A percentile compares a stretch with the other conserved stretches of the same genome.
Conservation (phyloP, 2,888 invertebrate species). For the Nephrotoma flavescens region DNA sequence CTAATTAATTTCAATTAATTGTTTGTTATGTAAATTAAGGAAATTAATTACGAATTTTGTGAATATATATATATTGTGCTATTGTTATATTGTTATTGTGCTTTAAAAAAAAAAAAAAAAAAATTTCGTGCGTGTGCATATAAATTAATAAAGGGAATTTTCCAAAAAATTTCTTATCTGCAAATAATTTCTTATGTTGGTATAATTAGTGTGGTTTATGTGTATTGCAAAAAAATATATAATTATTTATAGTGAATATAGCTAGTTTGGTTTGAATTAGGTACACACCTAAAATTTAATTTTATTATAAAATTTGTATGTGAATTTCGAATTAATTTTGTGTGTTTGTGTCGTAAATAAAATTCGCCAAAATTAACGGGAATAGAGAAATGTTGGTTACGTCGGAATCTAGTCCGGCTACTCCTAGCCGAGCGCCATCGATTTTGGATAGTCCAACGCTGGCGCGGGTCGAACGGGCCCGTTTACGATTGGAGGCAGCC, state of each 20-base stretch:
- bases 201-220: neutral
- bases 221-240: neutral
- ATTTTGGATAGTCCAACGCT: conserved; percentile 44
- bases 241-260: neutral
- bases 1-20: neutral
- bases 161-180: neutral
- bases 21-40: neutral
- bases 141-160: neutral
- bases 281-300: neutral
- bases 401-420: conserved; percentile 19
- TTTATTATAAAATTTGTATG: neutral
- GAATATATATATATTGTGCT: neutral
- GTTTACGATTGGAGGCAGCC: conserved; percentile 35
- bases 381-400: conserved; percentile 13
- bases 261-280: neutral
- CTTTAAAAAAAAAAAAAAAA: neutral
- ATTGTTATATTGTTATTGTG: neutral
- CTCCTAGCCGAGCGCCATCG: conserved; percentile 32
- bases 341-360: neutral
- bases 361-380: neutral
- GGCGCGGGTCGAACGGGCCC: conserved; percentile 42
- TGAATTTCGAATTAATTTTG: neutral
- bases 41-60: neutral
- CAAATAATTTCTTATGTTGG: neutral
- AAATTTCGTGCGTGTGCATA: neutral